A percentile compares a stretch with the other conserved stretches of the same genome.
These are phyloP conservation scores for Drosophila varians DNA, from an alignment of 1,140 invertebrate species.

Conservation along the genomic window DNA sequence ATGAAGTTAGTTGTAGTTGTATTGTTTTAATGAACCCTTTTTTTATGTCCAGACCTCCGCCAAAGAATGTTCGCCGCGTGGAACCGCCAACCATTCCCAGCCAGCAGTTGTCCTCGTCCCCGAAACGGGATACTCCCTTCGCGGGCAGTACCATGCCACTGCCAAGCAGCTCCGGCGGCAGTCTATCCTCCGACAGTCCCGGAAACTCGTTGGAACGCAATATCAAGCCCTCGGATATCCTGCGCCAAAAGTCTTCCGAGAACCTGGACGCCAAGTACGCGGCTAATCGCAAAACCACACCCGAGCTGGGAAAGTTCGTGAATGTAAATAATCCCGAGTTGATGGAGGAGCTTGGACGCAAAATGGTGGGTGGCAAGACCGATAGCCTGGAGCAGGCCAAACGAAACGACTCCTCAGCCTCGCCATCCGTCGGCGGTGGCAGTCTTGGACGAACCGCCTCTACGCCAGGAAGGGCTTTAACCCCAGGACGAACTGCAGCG, in stretches of 20 bases:
- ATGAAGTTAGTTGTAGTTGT: too few species aligned
- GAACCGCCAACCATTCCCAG: conserved; percentile 85
- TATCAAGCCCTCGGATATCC: conserved; percentile 81
- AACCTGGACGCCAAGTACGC: conserved; percentile 73
- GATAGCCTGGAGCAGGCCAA: conserved; percentile 78
- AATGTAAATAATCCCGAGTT: conserved; percentile 76
- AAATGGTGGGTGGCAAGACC: conserved; percentile 72
- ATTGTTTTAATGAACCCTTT: too few species aligned
- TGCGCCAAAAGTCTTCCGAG: conserved; percentile 80
- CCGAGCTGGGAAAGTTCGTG: conserved; percentile 71
- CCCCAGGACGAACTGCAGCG: conserved; percentile 38
- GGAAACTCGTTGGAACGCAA: conserved; percentile 81
- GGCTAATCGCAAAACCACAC: conserved; percentile 77
- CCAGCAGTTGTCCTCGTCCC: conserved; percentile 70
- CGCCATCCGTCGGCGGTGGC: conserved; percentile 22
- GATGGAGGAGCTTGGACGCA: conserved; percentile 79
- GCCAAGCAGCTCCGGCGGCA: conserved; percentile 66
- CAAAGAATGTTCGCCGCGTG: conserved; percentile 86
- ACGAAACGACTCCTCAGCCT: conserved; percentile 42
- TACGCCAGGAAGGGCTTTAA: conserved; percentile 53
- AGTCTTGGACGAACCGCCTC: conserved; percentile 66
- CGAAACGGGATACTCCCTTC: conserved; percentile 70
- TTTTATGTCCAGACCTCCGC: conserved; percentile 85
- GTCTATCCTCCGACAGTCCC: conserved; percentile 65
- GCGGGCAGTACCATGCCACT: conserved; percentile 71